Evolutionary conservation across 1,140 invertebrate species (phyloP).

Genomic region (Reticulitermes speratus): DNA sequence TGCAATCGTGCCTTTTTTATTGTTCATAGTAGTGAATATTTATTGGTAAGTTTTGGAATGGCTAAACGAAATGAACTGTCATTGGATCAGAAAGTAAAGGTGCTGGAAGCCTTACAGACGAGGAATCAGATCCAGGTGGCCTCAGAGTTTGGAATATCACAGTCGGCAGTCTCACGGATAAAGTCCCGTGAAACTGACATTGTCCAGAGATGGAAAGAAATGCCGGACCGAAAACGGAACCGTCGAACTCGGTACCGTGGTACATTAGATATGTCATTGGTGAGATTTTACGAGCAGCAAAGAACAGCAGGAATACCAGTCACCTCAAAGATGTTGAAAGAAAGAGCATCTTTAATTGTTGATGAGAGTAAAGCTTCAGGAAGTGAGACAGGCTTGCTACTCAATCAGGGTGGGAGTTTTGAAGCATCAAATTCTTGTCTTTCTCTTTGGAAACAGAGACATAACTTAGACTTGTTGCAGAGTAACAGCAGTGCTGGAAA

Average conservation of each 20-base stretch:
- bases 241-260: background rate
- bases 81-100: slow-evolving; percentile 13
- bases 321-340: background rate
- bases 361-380: background rate
- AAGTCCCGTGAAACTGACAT: slow-evolving; percentile 15
- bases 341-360: background rate
- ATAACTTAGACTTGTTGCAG: background rate
- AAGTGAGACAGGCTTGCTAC: too few species aligned
- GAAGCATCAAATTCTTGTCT: background rate
- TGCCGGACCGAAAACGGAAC: slow-evolving; percentile 12
- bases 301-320: background rate
- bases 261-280: background rate
- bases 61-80: slow-evolving; percentile 7
- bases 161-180: slow-evolving; percentile 15
- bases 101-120: slow-evolving; percentile 2
- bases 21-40: too few species aligned
- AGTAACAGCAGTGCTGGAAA: background rate
- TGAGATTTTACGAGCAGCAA: background rate
- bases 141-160: slow-evolving; percentile 19
- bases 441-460: background rate
- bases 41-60: background rate
- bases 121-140: slow-evolving; percentile 22
- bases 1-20: too few species aligned
- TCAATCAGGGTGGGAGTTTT: background rate
- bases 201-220: slow-evolving; percentile 11